Evolutionary conservation across 2,797 vertebrate species (phyloP).

Genomic region (Gephyroberyx darwinii): DNA sequence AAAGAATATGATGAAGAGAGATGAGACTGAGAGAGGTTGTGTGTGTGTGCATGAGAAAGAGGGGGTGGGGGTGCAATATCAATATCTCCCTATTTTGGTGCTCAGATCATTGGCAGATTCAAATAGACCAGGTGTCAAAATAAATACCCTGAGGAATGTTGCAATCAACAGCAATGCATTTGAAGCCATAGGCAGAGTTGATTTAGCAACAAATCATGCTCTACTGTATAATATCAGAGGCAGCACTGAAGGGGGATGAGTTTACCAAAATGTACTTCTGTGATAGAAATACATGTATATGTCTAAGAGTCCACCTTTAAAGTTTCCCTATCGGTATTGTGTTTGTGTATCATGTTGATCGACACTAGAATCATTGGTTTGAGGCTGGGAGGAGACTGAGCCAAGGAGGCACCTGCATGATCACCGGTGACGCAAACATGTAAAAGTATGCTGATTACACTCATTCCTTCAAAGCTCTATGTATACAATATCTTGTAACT

Average conservation of each 20-base stretch:
- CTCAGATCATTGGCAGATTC: no score
- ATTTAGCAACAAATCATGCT: no score
- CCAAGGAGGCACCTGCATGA: background rate
- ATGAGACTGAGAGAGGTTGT: no score
- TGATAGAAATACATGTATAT: background rate
- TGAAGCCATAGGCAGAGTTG: no score
- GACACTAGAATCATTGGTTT: background rate
- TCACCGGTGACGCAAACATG: background rate
- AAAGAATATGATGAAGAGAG: no score
- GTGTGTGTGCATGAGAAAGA: no score
- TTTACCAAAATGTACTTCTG: background rate
- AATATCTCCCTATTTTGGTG: no score
- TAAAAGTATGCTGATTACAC: background rate
- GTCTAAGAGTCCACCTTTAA: background rate
- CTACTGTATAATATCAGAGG: no score
- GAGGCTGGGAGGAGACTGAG: constrained; percentile 1
- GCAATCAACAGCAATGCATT: no score
- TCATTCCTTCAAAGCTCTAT: background rate
- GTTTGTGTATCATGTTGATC: background rate
- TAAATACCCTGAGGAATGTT: no score
- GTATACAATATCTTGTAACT: background rate
- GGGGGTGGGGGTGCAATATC: no score
- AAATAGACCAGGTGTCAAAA: no score
- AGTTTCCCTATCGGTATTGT: constrained; percentile 10
- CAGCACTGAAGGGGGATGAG: background rate